Conservation (phyloP, 2,888 invertebrate genomes). For the Andrena dorsata region DNA sequence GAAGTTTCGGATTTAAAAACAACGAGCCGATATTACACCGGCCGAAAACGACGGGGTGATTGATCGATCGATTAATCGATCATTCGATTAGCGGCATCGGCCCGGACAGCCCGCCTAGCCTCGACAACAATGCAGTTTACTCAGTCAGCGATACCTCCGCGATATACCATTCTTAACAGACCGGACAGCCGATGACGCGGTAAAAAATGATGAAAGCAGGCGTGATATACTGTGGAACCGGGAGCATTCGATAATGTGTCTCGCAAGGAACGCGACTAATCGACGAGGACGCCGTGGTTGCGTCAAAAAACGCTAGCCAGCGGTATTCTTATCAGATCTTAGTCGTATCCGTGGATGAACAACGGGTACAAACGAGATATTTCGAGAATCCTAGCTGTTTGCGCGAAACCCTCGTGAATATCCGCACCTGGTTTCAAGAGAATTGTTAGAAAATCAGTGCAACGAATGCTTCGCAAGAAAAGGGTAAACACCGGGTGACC, state of each 20-base stretch:
- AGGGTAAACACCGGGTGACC: neutral
- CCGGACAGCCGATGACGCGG: conserved; percentile 43
- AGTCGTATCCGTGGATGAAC: neutral
- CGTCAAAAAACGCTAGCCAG: neutral
- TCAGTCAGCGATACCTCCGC: conserved; percentile 46
- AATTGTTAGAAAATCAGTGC: neutral
- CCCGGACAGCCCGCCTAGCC: neutral
- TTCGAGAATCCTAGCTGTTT: neutral
- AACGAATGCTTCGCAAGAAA: neutral
- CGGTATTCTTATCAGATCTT: conserved; percentile 18
- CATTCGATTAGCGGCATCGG: conserved; percentile 51
- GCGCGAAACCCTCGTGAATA: neutral
- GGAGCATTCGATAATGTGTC: conserved; percentile 32
- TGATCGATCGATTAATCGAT: conserved; percentile 69
- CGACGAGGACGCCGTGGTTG: neutral
- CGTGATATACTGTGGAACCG: conserved; percentile 26
- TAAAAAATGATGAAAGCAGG: conserved; percentile 42
- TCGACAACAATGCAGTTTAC: conserved; percentile 53
- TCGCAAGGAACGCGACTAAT: conserved; percentile 14
- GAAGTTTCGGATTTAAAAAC: conserved; percentile 40
- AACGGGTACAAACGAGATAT: neutral
- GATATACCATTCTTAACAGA: conserved; percentile 54
- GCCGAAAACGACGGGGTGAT: conserved; percentile 51
- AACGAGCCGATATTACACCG: conserved; percentile 31
- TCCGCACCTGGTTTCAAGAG: neutral